phyloP scores from a whole-genome alignment of 2,888 invertebrate genomes.

The Drosophila falleni region DNA sequence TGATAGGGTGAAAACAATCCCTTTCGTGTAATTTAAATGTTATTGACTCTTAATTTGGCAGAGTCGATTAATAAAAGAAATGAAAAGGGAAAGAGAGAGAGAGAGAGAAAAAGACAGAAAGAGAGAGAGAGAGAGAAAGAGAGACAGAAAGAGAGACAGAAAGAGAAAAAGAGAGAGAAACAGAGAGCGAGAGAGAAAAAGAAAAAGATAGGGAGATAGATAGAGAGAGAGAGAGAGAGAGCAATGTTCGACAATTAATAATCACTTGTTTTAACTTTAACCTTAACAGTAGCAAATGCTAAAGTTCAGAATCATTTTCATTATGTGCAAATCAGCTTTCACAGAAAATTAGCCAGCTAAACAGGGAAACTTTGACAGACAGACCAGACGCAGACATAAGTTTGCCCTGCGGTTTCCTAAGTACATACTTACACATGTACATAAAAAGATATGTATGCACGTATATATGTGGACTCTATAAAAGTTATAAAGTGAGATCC shows the following conservation, averaged over 20 bases:
- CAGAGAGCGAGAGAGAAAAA: too few species aligned
- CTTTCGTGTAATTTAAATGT: not conserved
- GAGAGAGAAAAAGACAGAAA: slow-evolving; percentile 14
- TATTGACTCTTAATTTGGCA: not conserved
- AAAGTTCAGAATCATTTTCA: slow-evolving; percentile 37
- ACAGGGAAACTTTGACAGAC: slow-evolving; percentile 72
- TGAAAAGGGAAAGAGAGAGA: not conserved
- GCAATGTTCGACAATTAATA: slow-evolving; percentile 47
- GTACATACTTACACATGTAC: slow-evolving; percentile 26
- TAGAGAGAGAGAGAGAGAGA: slow-evolving; percentile 26
- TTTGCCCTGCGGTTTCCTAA: slow-evolving; percentile 57
- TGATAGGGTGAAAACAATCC: too few species aligned
- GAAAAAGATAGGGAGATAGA: not conserved
- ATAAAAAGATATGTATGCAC: slow-evolving; percentile 21
- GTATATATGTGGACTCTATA: slow-evolving; percentile 29
- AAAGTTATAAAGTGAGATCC: slow-evolving; percentile 60
- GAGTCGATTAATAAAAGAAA: not conserved
- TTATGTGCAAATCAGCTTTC: slow-evolving; percentile 74
- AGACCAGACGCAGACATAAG: slow-evolving; percentile 53
- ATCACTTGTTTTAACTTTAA: slow-evolving; percentile 29
- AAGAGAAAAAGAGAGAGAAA: not conserved
- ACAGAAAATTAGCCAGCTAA: slow-evolving; percentile 79
- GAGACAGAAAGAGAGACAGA: not conserved
- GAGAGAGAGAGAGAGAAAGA: not conserved
- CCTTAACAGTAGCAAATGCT: slow-evolving; percentile 16